Percentiles rank a stretch among this genome's conserved stretches.
Evolutionary conservation across 2,888 invertebrate genomes (phyloP).

Genomic region (Catocala nupta): DNA sequence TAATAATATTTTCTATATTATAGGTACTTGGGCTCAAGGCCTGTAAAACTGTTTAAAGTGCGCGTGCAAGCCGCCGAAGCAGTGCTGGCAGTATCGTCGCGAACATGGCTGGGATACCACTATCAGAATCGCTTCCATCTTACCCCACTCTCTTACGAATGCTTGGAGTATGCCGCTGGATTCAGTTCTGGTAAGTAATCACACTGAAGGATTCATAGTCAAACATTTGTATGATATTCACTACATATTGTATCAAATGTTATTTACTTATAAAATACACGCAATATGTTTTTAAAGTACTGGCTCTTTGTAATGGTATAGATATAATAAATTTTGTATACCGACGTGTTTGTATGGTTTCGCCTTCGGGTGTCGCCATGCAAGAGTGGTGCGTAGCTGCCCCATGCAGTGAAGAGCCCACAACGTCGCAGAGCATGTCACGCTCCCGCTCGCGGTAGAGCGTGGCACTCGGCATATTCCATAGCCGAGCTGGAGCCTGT

Average conservation of each 20-base stretch:
- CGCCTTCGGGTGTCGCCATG: constrained; percentile 67
- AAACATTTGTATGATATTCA: too few relatives aligned
- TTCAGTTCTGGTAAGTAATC: constrained; percentile 90
- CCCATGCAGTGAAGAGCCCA: constrained; percentile 84
- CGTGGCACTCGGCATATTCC: constrained; percentile 90
- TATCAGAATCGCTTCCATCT: constrained; percentile 98
- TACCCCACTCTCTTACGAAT: constrained; percentile 98
- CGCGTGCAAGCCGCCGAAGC: constrained; percentile 98
- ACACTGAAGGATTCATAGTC: neutral
- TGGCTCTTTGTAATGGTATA: too few relatives aligned
- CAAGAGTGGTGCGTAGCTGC: constrained; percentile 84
- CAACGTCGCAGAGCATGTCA: constrained; percentile 89
- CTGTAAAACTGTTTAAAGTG: constrained; percentile 98
- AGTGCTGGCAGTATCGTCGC: constrained; percentile 98
- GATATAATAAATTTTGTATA: too few relatives aligned
- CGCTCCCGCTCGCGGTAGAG: constrained; percentile 86
- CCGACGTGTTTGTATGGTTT: constrained; percentile 74
- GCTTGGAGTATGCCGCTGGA: constrained; percentile 98
- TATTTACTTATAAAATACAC: too few relatives aligned
- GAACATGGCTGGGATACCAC: constrained; percentile 99
- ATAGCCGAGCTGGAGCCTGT: constrained; percentile 91
- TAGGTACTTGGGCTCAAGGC: constrained; percentile 96
- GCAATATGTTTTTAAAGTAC: too few relatives aligned
- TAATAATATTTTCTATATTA: constrained; percentile 16
- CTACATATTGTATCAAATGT: too few relatives aligned